Percentiles rank a stretch among this genome's conserved stretches.
phyloP scores from a whole-genome alignment of 2,797 vertebrate genomes.

The Anas acuta region DNA sequence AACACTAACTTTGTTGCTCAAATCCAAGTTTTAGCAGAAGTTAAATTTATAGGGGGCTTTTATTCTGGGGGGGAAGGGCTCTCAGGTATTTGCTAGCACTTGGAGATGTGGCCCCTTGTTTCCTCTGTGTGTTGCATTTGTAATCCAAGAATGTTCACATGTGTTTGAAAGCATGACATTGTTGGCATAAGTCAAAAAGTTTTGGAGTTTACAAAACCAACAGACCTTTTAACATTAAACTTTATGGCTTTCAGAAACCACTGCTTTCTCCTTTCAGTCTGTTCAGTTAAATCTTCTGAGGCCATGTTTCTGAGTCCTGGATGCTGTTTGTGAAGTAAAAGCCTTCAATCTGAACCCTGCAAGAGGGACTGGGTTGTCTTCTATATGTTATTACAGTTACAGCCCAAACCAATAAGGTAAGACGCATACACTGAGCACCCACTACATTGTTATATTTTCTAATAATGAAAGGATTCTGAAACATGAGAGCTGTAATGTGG shows the following conservation, averaged over 20 bases:
- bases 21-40: neutral
- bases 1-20: neutral
- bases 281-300: slow-evolving; percentile 12
- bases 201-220: neutral
- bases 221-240: neutral
- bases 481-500: slow-evolving; percentile 17
- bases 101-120: neutral
- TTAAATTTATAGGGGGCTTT: neutral
- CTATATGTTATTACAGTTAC: slow-evolving; percentile 38
- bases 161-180: neutral
- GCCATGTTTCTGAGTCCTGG: slow-evolving; percentile 15
- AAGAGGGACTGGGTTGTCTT: slow-evolving; percentile 11
- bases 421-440: neutral
- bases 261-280: neutral
- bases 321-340: slow-evolving; percentile 5
- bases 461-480: slow-evolving; percentile 51
- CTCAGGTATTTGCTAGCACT: neutral
- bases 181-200: neutral
- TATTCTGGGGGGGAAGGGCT: neutral
- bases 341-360: slow-evolving; percentile 18
- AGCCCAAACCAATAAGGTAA: slow-evolving; percentile 47
- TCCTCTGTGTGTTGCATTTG: neutral
- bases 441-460: slow-evolving; percentile 60
- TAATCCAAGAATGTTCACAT: neutral
- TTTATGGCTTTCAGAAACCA: neutral